Evolutionary conservation across 1,140 invertebrate genomes (phyloP).

Genomic region (Stenopsyche tienmushanensis): DNA sequence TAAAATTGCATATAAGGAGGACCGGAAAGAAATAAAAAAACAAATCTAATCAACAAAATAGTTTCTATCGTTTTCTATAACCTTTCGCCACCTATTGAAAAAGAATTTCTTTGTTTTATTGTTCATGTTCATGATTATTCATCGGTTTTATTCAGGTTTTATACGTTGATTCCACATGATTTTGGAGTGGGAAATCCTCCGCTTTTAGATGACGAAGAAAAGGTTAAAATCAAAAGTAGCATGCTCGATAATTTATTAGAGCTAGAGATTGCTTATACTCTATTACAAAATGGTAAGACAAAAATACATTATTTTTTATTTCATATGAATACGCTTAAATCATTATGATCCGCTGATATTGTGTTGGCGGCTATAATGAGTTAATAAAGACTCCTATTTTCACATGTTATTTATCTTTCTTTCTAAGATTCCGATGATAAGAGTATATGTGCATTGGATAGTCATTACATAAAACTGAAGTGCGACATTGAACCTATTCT

Average conservation of each 20-base stretch:
- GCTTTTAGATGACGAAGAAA: conserved; percentile 72
- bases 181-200: conserved; percentile 86
- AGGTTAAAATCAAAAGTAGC: conserved; percentile 83
- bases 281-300: conserved; percentile 66
- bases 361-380: not conserved
- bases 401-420: not conserved
- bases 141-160: conserved; percentile 62
- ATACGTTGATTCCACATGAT: conserved; percentile 92
- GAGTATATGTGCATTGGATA: conserved; percentile 72
- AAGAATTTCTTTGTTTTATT: too few relatives aligned
- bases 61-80: too few relatives aligned
- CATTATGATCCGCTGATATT: not conserved
- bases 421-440: conserved; percentile 45
- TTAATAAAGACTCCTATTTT: not conserved
- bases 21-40: too few relatives aligned
- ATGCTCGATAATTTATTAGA: conserved; percentile 93
- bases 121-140: conserved; percentile 1
- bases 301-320: conserved; percentile 26
- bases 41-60: too few relatives aligned
- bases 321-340: not conserved
- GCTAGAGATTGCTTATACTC: conserved; percentile 91
- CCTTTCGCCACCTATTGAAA: too few relatives aligned
- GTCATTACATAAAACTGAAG: conserved; percentile 88
- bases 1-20: not conserved
- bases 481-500: conserved; percentile 76